Evolutionary conservation across 2,888 invertebrate genomes (phyloP).

Genomic region (Tiliacea citrago): DNA sequence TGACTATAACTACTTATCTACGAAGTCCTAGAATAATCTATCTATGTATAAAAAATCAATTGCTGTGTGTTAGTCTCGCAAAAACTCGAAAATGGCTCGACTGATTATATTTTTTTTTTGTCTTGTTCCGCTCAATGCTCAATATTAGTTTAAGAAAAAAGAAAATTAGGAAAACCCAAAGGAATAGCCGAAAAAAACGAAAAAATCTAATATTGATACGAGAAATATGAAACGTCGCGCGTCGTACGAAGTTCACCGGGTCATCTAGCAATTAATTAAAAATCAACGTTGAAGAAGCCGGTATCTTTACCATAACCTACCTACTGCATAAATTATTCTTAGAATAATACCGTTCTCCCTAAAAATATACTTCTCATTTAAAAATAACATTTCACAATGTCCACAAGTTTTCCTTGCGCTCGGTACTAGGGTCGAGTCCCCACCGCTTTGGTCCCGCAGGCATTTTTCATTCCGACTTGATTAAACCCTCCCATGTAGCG

Average conservation of each 20-base stretch:
- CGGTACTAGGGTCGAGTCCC: constrained; percentile 62
- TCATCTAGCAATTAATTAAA: background rate
- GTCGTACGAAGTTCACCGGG: too few species aligned
- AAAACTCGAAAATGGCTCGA: too few species aligned
- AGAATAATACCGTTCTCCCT: constrained; percentile 5
- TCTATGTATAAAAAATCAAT: too few species aligned
- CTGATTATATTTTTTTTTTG: too few species aligned
- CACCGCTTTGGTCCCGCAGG: constrained; percentile 78
- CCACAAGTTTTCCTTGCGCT: constrained; percentile 32
- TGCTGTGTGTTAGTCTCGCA: too few species aligned
- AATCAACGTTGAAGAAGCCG: background rate
- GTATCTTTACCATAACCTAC: background rate
- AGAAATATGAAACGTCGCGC: too few species aligned
- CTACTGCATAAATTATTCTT: background rate
- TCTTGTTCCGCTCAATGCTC: too few species aligned
- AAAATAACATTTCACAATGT: constrained; percentile 1
- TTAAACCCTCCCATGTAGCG: constrained; percentile 83
- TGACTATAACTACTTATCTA: background rate
- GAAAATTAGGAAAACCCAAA: too few species aligned
- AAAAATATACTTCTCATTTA: constrained; percentile 8
- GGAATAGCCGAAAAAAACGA: too few species aligned
- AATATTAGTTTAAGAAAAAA: too few species aligned
- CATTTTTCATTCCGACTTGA: constrained; percentile 89
- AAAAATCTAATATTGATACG: too few species aligned
- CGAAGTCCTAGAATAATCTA: background rate